Base-by-base conservation (phyloP, 2,113 vertebrate species). In the Eclectus roratus region DNA sequence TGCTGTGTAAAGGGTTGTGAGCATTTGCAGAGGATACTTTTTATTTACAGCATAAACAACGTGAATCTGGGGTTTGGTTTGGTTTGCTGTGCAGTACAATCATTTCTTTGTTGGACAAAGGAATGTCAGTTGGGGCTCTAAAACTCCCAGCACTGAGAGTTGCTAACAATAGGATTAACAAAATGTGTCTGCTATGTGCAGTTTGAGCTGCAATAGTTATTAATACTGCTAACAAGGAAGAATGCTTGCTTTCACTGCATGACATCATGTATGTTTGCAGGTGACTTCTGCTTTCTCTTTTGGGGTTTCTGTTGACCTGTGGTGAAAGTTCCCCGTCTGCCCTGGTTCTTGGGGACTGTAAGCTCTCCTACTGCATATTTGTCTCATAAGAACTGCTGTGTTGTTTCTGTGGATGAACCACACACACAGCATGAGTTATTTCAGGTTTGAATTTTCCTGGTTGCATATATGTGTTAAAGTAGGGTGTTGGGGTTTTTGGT, bases 81-180 rank as follows among this genome's bases (percentile, higher is more conserved):
- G 19, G 23, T 76, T 65, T 76, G 47, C 50, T 46, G 9, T 31
- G 8, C 9, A 4, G 19, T 17, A 27, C 56, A 23, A 5, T 88
- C 0, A 6, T 55, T 64, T 71, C 19, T 61, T 60, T 44, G 10
- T 20, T 76, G 52, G 39, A 28, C 27, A 56, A 49, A 58, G 29
- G 37, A 33, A 23, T 3, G 11, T 4, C 8, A 14, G 0, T 3
- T 19, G 19, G 7, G 21, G 28, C 8, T 41, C 33, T 55, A 3
- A 18, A 46, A 29, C 13, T 44, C 20, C 18, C 17, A 33, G 8
- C 8, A 8, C 1, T 27, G 31, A 39, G 27, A 35, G 13, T 2
- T 33, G 44, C 64, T 50, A 39, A 39, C 21, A 17, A 4, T 0
- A 27, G 20, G 21, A 18, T 47, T 63, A 61, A 41, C 10, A 43